Base-by-base conservation (phyloP, 2,888 invertebrate genomes). In the Limnephilus rhombicus region DNA sequence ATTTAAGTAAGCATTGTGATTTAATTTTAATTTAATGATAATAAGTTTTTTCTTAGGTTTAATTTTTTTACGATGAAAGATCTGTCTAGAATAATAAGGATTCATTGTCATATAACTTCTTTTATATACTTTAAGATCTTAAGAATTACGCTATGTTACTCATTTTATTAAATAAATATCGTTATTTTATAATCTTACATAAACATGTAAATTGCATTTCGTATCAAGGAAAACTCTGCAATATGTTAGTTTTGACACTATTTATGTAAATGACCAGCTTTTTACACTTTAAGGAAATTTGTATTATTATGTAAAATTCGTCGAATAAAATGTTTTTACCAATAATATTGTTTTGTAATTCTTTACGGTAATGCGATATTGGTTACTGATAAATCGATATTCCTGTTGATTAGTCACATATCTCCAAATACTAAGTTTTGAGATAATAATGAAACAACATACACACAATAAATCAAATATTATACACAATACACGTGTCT, bases 1-100 rank as follows among this genome's bases (percentile, higher is more conserved):
- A 37, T 86, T n/a, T 90, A 90, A 90, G 90, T 68, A 80, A 85
- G 83, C 31, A 90, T 45, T 90, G 90, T 90, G 90, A 90, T 90
- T 90, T 90, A 90, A n/a, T n/a, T n/a, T n/a, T n/a, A n/a, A n/a
- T n/a, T n/a, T n/a, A n/a, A n/a, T n/a, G 68, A 85, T 85, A 85
- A 68, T 90, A 90, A 34, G 90, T 37, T 90, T 53, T 37, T 31
- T 68, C 9, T 9, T n/a, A 68, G 68, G 24, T 68, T 68, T 53
- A 80, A 29, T 86, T 82, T 34, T 34, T 82, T 82, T 34, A 83
- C 37, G 4, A 83, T 83, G 24, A 24, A 34, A 83, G 7, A 37
- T 34, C 7, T 83, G 37, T 83, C 0, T 83, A 13, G 31, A 37
- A 34, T 83, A 1, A 24, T 83, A 24, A 83, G 34, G 24, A 34